These are phyloP conservation scores for Probaryconus sp. DNA, from an alignment of 1,140 invertebrate genomes.

Conservation along the genomic window DNA sequence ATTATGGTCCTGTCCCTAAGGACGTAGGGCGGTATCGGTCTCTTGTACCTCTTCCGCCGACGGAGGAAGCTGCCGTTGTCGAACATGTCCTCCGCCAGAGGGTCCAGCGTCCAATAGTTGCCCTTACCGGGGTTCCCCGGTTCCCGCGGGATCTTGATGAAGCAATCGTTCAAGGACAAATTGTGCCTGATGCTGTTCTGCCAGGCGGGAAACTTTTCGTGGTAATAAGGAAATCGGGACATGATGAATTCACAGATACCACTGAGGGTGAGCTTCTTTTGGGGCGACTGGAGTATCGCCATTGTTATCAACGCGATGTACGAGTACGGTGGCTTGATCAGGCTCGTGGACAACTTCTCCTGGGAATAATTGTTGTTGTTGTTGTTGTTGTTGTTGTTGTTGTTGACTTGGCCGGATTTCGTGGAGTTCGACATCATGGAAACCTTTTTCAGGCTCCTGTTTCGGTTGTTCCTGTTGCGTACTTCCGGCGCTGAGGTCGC, in stretches of 20 bases:
- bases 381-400: slow-evolving; percentile 49
- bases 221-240: slow-evolving; percentile 96
- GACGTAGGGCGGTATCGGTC: slow-evolving; percentile 83
- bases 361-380: slow-evolving; percentile 61
- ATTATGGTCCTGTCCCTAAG: slow-evolving; percentile 77
- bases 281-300: slow-evolving; percentile 98
- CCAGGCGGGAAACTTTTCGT: slow-evolving; percentile 97
- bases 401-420: slow-evolving; percentile 22
- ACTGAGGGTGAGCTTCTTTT: slow-evolving; percentile 96
- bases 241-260: slow-evolving; percentile 99
- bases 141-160: slow-evolving; percentile 98
- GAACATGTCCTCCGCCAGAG: slow-evolving; percentile 98
- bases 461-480: slow-evolving; percentile 30
- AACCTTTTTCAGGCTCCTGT: slow-evolving; percentile 64
- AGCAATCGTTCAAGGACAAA: slow-evolving; percentile 98
- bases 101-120: slow-evolving; percentile 99
- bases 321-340: slow-evolving; percentile 97
- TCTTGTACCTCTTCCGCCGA: slow-evolving; percentile 96
- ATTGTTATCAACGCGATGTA: slow-evolving; percentile 99
- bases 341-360: slow-evolving; percentile 74
- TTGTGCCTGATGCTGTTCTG: slow-evolving; percentile 99
- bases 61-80: slow-evolving; percentile 98
- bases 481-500: slow-evolving; percentile 57
- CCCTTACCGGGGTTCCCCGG: slow-evolving; percentile 99
- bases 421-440: slow-evolving; percentile 65